Conservation (phyloP, 1,140 invertebrate genomes). For the Brachionus plicatilis region DNA sequence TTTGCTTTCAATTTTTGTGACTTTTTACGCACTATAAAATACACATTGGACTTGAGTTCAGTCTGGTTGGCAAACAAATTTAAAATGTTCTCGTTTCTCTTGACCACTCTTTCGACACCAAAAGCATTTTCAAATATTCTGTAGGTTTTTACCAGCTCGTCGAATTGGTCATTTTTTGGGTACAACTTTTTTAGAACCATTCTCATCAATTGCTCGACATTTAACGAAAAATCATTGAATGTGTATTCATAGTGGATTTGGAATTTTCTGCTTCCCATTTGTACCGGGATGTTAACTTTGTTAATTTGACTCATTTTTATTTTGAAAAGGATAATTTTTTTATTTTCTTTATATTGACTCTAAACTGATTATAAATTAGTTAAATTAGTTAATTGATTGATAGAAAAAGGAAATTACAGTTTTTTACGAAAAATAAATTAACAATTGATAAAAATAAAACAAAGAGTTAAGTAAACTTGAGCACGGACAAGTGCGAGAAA, state of each 20-base stretch:
- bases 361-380: background rate
- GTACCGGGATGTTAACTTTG: background rate
- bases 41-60: background rate
- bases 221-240: background rate
- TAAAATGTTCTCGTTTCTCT: background rate
- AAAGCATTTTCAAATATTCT: background rate
- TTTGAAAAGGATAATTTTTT: background rate
- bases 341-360: background rate
- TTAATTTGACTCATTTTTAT: background rate
- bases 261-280: conserved; percentile 6
- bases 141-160: background rate
- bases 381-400: background rate
- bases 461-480: background rate
- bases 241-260: background rate
- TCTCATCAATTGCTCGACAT: background rate
- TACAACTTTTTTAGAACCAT: background rate
- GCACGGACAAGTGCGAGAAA: background rate
- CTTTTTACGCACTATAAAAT: background rate
- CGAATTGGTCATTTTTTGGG: background rate
- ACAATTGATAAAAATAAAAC: background rate
- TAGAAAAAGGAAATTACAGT: background rate
- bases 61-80: background rate
- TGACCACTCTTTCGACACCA: background rate
- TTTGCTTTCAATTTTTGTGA: background rate
- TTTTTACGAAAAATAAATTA: background rate